Evolutionary conservation across 30 jellyfish, hydroid and myxozoan species (phyloP), one percentile per base, ranked within the genome.

Genomic region (Aurelia aurita): DNA sequence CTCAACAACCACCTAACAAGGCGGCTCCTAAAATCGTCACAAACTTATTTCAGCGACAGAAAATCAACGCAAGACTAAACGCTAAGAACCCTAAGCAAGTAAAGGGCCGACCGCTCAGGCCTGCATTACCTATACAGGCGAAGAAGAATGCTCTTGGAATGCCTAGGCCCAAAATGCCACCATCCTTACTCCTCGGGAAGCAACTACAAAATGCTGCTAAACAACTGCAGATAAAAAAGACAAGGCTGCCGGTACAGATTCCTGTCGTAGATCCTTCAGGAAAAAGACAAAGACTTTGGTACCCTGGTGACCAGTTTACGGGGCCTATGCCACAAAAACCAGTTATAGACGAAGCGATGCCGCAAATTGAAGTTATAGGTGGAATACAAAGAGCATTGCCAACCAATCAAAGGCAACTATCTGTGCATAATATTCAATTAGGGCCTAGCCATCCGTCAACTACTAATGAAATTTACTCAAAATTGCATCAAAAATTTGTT

Each of bases 201-300:
- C 14, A n/a, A 28, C 80, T 45, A 22, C 26, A 27, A 12, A 59
- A 25, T 11, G 64, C 86, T 25, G 47, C 76, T 5, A 63, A 18
- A 19, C 19, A 5, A 16, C 5, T 63, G 53, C 53, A 28, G 16
- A 27, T 35, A 43, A 35, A 47, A 47, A 77, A 63, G 29, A 60
- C 21, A 27, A 34, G 29, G 34, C 16, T 25, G 23, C 74, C 65
- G 5, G 32, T 13, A 6, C 32, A 14, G 11, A 64, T 23, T 29
- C 46, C 58, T 47, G 22, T 47, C 63, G 34, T 3, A 3, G 75
- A 58, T 26, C 65, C 58, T 12, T 58, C 80, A 21, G 69, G 73
- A 28, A 83, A 83, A 31, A 61, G 93, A 19, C 93, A 83, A 29
- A 69, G 63, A 26, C 86, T 83, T 59, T 83, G 93, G 93, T 83